Base-by-base conservation (phyloP, 1,140 invertebrate species). In the Lordiphosa mommai region DNA sequence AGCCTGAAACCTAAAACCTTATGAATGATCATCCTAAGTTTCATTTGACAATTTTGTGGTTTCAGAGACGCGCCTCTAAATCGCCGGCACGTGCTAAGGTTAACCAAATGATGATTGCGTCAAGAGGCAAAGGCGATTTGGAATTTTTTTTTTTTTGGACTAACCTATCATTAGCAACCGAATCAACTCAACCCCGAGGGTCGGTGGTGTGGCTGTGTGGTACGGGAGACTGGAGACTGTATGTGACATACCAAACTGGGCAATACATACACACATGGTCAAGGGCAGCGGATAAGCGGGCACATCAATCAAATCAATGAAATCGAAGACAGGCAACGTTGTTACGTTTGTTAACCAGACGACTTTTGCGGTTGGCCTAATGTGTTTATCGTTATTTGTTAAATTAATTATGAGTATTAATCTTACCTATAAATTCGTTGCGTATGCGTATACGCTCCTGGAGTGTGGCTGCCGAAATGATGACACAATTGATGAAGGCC, bases 401-500 rank as follows among this genome's bases (percentile, higher is more conserved):
- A 16, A 17, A 5, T 29, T 14, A 40, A 27, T 9, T 52, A 29
- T 17, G n/a, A n/a, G 43, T 44, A 36, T 40, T 23, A 6, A 49
- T 74, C 91, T 92, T 89, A 98, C 96, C 97, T 80, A 98, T 96
- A 88, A 98, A 98, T 90, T 98, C 97, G 88, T 97, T 98, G 68
- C 97, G 92, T 58, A 98, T 93, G 60, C 95, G 91, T 51, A 96
- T 94, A 61, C 97, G 91, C 71, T 98, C 96, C 57, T 95, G 94
- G 37, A 97, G 91, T 10, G 94, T 92, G 9, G 95, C 93, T 6
- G 95, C 96, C n/a, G 96, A 96, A 73, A 98, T 96, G 82, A 99
- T 95, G 84, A 98, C 93, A 89, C 96, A 98, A 91, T 99, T 99
- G 90, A 98, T 94, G 90, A 98, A 98, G 33, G 96, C 96, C 72